A percentile compares a stretch with the other conserved stretches of the same genome.
Conservation (phyloP, 2,888 invertebrate species). For the Ectemnius continuus region DNA sequence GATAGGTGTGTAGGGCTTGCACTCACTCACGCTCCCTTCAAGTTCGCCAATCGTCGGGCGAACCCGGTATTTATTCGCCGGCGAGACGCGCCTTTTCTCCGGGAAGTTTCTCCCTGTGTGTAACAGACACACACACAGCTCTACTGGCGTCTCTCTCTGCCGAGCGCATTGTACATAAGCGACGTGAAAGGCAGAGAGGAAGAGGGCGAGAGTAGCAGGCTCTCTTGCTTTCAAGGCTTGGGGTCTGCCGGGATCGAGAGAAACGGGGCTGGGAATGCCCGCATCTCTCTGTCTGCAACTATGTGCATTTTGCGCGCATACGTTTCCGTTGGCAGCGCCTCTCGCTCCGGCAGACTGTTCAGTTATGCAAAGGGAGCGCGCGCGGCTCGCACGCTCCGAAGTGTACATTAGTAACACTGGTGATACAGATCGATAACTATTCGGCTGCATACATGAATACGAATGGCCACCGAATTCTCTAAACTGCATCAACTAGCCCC, state of each 20-base stretch:
- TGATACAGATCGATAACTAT: no score
- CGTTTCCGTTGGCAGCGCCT: neutral
- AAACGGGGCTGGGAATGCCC: neutral
- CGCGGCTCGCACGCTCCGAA: no score
- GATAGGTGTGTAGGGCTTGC: neutral
- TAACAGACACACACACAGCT: conserved; percentile 23
- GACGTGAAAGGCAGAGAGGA: no score
- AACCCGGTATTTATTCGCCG: conserved; percentile 49
- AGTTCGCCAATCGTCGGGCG: conserved; percentile 39
- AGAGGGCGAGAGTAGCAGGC: neutral
- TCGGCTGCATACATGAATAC: no score
- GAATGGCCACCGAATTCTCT: no score
- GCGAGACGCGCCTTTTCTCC: conserved; percentile 21
- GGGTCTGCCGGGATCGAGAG: neutral
- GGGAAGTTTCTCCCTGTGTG: conserved; percentile 5
- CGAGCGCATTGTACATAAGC: neutral
- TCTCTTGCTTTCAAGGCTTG: neutral
- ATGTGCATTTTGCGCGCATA: conserved; percentile 1
- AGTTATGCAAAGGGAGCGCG: no score
- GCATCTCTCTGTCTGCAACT: neutral
- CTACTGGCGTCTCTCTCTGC: conserved; percentile 5
- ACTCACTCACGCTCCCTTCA: neutral
- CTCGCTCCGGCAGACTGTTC: no score
- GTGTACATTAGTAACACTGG: no score
- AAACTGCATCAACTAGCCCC: no score